Percentiles rank a stretch among this genome's conserved stretches.
These are phyloP conservation scores for Pelmatolapia mariae DNA, from an alignment of 2,113 vertebrate species.

Conservation along the genomic window DNA sequence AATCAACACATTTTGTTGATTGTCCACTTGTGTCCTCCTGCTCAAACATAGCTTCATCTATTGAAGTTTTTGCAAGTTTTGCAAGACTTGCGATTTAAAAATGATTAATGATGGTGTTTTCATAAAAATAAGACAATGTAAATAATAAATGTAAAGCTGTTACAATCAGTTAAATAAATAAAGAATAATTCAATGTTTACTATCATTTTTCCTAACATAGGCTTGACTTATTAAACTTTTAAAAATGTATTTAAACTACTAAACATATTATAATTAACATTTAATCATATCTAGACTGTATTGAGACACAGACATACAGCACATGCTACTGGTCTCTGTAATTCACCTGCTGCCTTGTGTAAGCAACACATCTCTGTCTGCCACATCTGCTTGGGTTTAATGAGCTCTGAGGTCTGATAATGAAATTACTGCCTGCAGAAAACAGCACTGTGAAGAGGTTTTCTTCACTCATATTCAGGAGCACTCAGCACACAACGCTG, in stretches of 20 bases:
- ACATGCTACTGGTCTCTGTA: neutral
- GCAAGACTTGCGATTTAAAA: neutral
- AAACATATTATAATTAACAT: neutral
- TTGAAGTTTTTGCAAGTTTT: neutral
- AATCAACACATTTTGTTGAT: neutral
- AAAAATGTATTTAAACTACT: neutral
- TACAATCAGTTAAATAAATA: neutral
- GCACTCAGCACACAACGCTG: neutral
- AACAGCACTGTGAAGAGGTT: slow-evolving; percentile 2
- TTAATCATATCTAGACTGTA: neutral
- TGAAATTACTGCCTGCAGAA: slow-evolving; percentile 43
- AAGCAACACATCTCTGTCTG: slow-evolving; percentile 38
- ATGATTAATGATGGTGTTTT: neutral
- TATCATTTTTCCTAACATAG: neutral
- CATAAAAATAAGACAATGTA: neutral
- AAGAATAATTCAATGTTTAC: neutral
- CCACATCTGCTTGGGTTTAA: slow-evolving; percentile 54
- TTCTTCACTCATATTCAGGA: slow-evolving; percentile 12
- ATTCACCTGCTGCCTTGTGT: slow-evolving; percentile 31
- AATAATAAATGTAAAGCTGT: neutral
- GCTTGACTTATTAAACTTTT: neutral
- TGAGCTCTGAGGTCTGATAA: slow-evolving; percentile 55
- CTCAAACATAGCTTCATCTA: neutral
- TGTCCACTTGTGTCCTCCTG: neutral
- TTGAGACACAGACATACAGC: neutral